phyloP scores from a whole-genome alignment of 2,113 vertebrate species.

The Maccullochella peelii region DNA sequence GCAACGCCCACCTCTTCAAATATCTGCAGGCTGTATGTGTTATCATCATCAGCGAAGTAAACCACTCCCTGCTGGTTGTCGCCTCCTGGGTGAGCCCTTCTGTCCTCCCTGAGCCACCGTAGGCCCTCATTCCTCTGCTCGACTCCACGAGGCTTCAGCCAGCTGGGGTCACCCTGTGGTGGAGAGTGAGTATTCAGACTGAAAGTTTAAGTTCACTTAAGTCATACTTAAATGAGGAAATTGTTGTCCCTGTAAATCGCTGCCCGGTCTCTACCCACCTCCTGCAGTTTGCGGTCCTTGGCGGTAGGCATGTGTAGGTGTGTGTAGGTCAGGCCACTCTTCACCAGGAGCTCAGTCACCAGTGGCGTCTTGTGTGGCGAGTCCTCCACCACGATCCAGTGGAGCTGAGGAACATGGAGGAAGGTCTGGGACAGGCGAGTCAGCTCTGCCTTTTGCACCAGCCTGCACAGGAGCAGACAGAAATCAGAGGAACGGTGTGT shows the following conservation, averaged over 20 bases:
- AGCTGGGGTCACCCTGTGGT: slow-evolving; percentile 84
- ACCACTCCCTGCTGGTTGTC: slow-evolving; percentile 83
- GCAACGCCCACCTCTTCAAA: slow-evolving; percentile 84
- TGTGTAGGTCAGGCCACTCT: slow-evolving; percentile 83
- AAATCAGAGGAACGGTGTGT: background rate
- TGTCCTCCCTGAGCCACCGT: slow-evolving; percentile 85
- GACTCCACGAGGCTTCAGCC: slow-evolving; percentile 88
- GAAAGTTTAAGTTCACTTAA: background rate
- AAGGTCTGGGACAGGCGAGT: slow-evolving; percentile 86
- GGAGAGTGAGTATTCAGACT: background rate
- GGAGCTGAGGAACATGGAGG: slow-evolving; percentile 85
- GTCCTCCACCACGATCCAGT: slow-evolving; percentile 89
- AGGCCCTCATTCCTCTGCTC: slow-evolving; percentile 88
- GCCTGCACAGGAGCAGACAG: slow-evolving; percentile 62
- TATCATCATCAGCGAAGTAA: slow-evolving; percentile 89
- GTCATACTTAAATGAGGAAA: background rate
- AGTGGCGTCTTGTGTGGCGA: slow-evolving; percentile 78
- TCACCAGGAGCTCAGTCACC: slow-evolving; percentile 80
- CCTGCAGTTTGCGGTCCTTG: slow-evolving; percentile 84
- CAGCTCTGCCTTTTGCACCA: slow-evolving; percentile 88
- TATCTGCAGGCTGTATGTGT: slow-evolving; percentile 87
- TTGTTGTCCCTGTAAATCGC: background rate
- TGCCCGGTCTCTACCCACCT: slow-evolving; percentile 52
- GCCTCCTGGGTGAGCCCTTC: slow-evolving; percentile 60
- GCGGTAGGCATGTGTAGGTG: slow-evolving; percentile 84